Conservation (phyloP, 2,888 invertebrate species). For the Hoplodrina ambigua region DNA sequence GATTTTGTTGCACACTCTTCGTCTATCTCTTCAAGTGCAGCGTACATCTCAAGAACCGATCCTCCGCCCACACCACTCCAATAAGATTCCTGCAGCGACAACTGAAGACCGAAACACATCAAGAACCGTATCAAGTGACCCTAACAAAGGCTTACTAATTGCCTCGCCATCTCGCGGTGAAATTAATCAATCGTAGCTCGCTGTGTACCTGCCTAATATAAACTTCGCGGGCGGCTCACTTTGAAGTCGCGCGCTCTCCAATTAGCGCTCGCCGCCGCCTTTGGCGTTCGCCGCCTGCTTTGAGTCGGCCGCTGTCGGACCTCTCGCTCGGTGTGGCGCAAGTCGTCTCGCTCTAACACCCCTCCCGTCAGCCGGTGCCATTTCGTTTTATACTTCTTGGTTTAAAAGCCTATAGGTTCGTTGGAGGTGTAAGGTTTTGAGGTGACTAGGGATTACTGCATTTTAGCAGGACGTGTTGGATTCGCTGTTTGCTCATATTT, state of each 20-base stretch:
- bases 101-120: conserved; percentile 51
- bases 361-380: conserved; percentile 68
- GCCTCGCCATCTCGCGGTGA: conserved; percentile 83
- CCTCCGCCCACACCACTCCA: conserved; percentile 62
- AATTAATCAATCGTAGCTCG: conserved; percentile 86
- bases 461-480: conserved; percentile 6
- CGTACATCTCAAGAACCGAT: not conserved
- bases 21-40: not conserved
- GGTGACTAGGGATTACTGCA: conserved; percentile 46
- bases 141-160: conserved; percentile 87
- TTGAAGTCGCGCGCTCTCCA: conserved; percentile 88
- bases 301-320: conserved; percentile 73
- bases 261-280: conserved; percentile 89
- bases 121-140: conserved; percentile 65
- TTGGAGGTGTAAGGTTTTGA: conserved; percentile 59
- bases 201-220: conserved; percentile 87
- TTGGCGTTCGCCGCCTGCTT: conserved; percentile 87
- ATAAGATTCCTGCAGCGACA: conserved; percentile 58
- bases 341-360: conserved; percentile 67
- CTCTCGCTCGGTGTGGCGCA: conserved; percentile 66
- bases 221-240: conserved; percentile 86
- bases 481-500: conserved; percentile 6
- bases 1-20: not conserved
- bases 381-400: conserved; percentile 66
- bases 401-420: conserved; percentile 56